These are phyloP conservation scores for Argentina silus DNA, from an alignment of 2,797 vertebrate genomes.

Conservation along the genomic window DNA sequence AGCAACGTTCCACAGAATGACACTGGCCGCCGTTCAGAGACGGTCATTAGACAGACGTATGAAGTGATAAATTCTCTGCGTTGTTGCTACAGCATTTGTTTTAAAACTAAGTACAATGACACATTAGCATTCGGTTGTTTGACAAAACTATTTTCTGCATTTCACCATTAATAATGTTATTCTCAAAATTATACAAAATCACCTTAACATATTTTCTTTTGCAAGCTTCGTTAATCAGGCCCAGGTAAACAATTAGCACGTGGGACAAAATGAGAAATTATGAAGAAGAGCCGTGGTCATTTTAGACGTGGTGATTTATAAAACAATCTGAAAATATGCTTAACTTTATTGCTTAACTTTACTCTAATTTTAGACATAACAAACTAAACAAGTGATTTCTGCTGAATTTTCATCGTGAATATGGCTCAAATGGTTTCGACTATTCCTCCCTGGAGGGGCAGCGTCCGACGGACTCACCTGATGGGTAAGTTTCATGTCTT, in stretches of 20 bases:
- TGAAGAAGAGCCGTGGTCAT: background rate
- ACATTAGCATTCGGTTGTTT: background rate
- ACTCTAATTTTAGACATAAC: background rate
- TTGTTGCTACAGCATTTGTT: slow-evolving; percentile 2
- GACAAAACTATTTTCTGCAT: background rate
- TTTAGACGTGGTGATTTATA: background rate
- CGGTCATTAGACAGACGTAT: background rate
- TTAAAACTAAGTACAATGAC: slow-evolving; percentile 7
- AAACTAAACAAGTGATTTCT: background rate
- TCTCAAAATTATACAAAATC: background rate
- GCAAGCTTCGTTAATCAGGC: background rate
- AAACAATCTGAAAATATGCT: background rate
- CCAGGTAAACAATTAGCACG: background rate
- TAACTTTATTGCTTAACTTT: background rate
- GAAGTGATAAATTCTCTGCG: background rate
- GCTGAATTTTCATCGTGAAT: background rate
- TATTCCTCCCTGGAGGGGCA: background rate
- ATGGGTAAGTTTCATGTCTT: background rate
- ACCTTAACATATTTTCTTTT: background rate
- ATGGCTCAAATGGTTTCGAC: background rate
- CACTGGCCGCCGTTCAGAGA: background rate
- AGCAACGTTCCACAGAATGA: slow-evolving; percentile 76
- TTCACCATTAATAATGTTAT: background rate
- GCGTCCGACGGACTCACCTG: background rate
- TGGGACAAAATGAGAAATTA: background rate